A percentile compares a stretch with the other conserved stretches of the same genome.
Conservation (phyloP, 2,888 invertebrate genomes). For the Campoplex nolae region DNA sequence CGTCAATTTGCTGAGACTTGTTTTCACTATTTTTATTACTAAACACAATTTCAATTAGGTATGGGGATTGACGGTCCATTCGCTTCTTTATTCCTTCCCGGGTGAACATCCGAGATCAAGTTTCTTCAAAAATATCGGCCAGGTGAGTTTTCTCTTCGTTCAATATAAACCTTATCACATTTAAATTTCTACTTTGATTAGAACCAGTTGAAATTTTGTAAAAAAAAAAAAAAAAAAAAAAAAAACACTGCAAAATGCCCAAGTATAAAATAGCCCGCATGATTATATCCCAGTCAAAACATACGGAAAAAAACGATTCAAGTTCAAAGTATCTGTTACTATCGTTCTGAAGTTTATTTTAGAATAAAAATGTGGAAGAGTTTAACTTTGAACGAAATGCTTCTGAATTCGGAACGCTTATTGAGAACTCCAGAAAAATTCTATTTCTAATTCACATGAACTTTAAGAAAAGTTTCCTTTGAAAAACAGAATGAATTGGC, state of each 20-base stretch:
- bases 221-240: not conserved
- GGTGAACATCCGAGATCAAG: slow-evolving; percentile 98
- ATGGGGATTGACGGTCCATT: slow-evolving; percentile 96
- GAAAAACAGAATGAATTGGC: not conserved
- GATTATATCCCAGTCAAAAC: no score
- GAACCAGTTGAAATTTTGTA: not conserved
- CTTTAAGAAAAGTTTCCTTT: no score
- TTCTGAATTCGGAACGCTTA: no score
- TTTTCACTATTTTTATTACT: not conserved
- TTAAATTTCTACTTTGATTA: not conserved
- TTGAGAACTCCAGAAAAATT: no score
- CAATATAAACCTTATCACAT: not conserved
- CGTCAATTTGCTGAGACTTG: no score
- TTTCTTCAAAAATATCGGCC: slow-evolving; percentile 98
- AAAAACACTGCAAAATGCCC: not conserved
- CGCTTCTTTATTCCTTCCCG: slow-evolving; percentile 93
- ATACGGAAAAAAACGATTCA: no score
- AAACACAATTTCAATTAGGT: slow-evolving; percentile 87
- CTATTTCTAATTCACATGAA: no score
- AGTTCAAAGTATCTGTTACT: no score
- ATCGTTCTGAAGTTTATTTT: no score
- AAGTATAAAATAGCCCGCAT: not conserved
- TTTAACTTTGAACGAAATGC: no score
- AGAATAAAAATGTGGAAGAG: no score
- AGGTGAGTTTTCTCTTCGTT: slow-evolving; percentile 81